Conservation (phyloP, 2,888 invertebrate species). For the Subacronicta megacephala region DNA sequence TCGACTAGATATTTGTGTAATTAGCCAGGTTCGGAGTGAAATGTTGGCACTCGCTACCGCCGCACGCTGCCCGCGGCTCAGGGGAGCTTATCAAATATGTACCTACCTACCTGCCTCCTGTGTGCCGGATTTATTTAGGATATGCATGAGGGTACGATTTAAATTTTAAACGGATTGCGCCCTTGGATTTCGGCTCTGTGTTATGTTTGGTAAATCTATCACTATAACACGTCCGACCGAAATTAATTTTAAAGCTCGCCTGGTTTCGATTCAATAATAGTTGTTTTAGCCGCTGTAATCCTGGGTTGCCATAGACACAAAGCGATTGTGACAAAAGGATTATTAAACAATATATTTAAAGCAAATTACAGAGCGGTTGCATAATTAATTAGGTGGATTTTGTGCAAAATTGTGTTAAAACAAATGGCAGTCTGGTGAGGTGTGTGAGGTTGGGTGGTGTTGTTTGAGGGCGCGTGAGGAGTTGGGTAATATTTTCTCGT, state of each 20-base stretch:
- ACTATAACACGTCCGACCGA: constrained; percentile 71
- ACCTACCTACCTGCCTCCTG: constrained; percentile 83
- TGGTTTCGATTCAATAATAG: constrained; percentile 80
- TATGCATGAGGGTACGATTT: constrained; percentile 89
- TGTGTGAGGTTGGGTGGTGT: constrained; percentile 52
- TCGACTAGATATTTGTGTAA: constrained; percentile 77
- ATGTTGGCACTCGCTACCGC: constrained; percentile 60
- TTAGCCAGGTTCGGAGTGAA: constrained; percentile 84
- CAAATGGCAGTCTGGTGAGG: constrained; percentile 49
- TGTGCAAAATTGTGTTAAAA: constrained; percentile 57
- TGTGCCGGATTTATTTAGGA: constrained; percentile 89
- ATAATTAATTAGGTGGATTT: constrained; percentile 64
- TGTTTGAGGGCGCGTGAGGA: constrained; percentile 51
- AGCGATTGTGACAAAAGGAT: constrained; percentile 73
- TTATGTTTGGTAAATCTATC: constrained; percentile 87
- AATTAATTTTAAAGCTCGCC: constrained; percentile 74
- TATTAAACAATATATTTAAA: constrained; percentile 68
- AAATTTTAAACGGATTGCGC: constrained; percentile 90
- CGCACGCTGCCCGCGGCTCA: constrained; percentile 71
- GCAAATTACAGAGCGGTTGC: constrained; percentile 65
- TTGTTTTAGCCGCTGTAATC: constrained; percentile 76
- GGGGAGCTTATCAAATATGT: constrained; percentile 88
- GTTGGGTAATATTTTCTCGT: constrained; percentile 49
- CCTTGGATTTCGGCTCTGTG: constrained; percentile 85
- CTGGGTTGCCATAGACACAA: constrained; percentile 65